Base-by-base conservation (phyloP, 2,797 vertebrate genomes). In the Huso huso region DNA sequence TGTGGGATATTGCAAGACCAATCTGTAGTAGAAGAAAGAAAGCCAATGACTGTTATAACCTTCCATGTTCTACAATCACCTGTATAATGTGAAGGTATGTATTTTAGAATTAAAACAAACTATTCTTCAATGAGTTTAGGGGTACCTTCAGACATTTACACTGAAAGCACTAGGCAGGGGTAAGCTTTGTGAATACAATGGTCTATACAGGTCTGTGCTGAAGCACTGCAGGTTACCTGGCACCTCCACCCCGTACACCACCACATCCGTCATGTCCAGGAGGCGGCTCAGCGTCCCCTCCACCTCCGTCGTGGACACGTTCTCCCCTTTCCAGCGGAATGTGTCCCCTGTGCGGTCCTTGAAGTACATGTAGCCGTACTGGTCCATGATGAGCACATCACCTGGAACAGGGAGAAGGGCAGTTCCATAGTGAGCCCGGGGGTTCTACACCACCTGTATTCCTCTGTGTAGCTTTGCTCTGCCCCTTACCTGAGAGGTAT, bases 251-350 rank as follows among this genome's bases (percentile, higher is more conserved):
- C 97, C 97, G 1, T 99, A 99, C 51, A 99, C 97, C 0, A 95
- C 95, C 2, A 99, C 97, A 0, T 98, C 96, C 0, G 92, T 92
- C 92, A 98, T 94, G 77, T 84, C 88, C 12, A 99, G 89, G 77
- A 97, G 89, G 66, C 93, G 89, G 83, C 96, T 99, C 23, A 99
- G 91, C 0, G 85, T 94, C 55, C 95, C 95, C 70, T 99, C 97
- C 79, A 99, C 92, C 77, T 99, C 97, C 0, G 93, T 99, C 6
- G 97, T 98, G 8, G 96, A 98, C 68, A 99, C 96, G 0, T 99
- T 99, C 80, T 99, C 97, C 11, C 97, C 97, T 71, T 98, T 98
- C 97, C 97, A 99, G 78, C 97, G 94, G 83, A 95, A 99, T 0
- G 97, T 99, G 87, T 99, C 97, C 48, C 97, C 97, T 0, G 96